Conservation (phyloP, 2,113 vertebrate genomes). For the Prochilodus magdalenae region DNA sequence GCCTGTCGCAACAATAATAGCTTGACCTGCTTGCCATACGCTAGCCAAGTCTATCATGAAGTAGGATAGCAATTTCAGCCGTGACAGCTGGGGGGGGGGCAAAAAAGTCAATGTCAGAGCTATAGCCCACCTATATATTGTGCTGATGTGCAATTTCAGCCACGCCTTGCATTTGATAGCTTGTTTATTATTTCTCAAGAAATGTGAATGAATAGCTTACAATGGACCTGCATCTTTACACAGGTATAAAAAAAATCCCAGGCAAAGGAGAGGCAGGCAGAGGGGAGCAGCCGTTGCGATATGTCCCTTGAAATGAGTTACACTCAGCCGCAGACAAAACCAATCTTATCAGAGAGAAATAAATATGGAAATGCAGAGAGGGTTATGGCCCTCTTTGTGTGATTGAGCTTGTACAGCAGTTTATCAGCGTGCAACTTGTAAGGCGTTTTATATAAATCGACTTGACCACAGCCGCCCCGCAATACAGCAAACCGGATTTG, state of each 20-base stretch:
- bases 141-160: slow-evolving; percentile 58
- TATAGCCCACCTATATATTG: slow-evolving; percentile 52
- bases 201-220: slow-evolving; percentile 53
- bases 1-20: slow-evolving; percentile 65
- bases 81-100: slow-evolving; percentile 46
- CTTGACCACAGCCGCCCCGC: slow-evolving; percentile 69
- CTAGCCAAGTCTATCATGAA: slow-evolving; percentile 59
- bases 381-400: slow-evolving; percentile 63
- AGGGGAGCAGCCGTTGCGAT: slow-evolving; percentile 54
- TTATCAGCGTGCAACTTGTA: slow-evolving; percentile 58
- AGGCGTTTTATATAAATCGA: slow-evolving; percentile 66
- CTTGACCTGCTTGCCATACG: slow-evolving; percentile 65
- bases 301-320: slow-evolving; percentile 61
- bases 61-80: slow-evolving; percentile 63
- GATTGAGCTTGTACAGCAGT: slow-evolving; percentile 60
- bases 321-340: slow-evolving; percentile 41
- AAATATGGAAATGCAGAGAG: slow-evolving; percentile 69
- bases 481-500: slow-evolving; percentile 61
- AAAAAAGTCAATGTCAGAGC: slow-evolving; percentile 53
- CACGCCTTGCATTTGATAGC: slow-evolving; percentile 53
- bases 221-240: slow-evolving; percentile 42
- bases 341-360: slow-evolving; percentile 62
- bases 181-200: slow-evolving; percentile 63
- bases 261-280: neutral
- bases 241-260: slow-evolving; percentile 38